phyloP scores from a whole-genome alignment of 2,888 invertebrate species.

The Ctenicera cuprea region DNA sequence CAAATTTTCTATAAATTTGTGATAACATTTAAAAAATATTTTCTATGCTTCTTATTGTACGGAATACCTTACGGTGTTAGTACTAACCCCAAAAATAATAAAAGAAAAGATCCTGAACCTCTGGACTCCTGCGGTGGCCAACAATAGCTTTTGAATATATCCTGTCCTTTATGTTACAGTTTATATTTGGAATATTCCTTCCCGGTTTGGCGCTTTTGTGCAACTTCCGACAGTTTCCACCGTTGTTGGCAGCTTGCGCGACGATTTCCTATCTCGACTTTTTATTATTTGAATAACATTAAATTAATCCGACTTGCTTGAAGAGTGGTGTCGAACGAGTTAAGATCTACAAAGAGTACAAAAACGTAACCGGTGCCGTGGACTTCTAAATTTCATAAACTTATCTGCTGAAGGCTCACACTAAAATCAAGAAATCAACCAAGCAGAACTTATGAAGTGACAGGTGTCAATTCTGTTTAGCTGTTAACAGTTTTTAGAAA shows the following conservation, averaged over 20 bases:
- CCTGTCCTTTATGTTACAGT: slow-evolving; percentile 29
- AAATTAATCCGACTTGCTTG: slow-evolving; percentile 22
- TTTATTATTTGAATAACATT: not conserved
- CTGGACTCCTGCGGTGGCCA: slow-evolving; percentile 31
- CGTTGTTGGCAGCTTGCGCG: slow-evolving; percentile 11
- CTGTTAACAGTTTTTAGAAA: slow-evolving; percentile 60
- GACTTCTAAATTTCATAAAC: slow-evolving; percentile 45
- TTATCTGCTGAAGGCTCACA: slow-evolving; percentile 48
- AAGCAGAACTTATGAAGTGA: slow-evolving; percentile 62
- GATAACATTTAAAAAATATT: too few species aligned
- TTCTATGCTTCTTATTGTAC: too few species aligned
- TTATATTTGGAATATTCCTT: slow-evolving; percentile 17
- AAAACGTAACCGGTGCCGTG: slow-evolving; percentile 36
- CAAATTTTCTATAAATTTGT: too few species aligned
- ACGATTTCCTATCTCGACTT: slow-evolving; percentile 8
- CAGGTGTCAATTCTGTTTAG: slow-evolving; percentile 64
- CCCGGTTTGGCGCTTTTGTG: slow-evolving; percentile 32
- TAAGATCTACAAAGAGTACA: slow-evolving; percentile 28
- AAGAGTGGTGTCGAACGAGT: slow-evolving; percentile 16
- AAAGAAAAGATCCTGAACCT: slow-evolving; percentile 15
- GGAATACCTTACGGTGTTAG: not conserved
- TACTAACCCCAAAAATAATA: not conserved
- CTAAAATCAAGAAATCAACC: slow-evolving; percentile 55
- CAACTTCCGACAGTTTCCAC: slow-evolving; percentile 23
- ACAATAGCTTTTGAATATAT: slow-evolving; percentile 34